Conservation (phyloP, 2,113 vertebrate genomes). For the Eubucco bourcierii region DNA sequence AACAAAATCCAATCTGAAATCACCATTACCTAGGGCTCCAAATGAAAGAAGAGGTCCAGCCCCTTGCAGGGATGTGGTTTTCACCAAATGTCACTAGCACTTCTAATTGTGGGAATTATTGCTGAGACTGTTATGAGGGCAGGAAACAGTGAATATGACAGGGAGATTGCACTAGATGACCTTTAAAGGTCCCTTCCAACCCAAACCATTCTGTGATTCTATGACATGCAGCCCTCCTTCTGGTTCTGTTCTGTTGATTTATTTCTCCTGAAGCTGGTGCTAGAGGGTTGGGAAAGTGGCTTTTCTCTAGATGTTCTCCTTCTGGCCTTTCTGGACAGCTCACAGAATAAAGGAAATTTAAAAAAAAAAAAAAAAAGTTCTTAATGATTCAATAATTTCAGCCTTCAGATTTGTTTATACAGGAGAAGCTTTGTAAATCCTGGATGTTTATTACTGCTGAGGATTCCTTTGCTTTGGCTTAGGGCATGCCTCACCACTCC, state of each 20-base stretch:
- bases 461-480: not conserved
- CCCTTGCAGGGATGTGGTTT: not conserved
- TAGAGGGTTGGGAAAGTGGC: not conserved
- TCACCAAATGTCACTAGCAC: not conserved
- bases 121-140: not conserved
- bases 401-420: slow-evolving; percentile 47
- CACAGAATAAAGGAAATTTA: not conserved
- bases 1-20: not conserved
- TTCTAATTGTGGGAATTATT: not conserved
- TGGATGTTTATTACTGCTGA: slow-evolving; percentile 23
- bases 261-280: not conserved
- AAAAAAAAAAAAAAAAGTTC: not conserved
- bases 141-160: not conserved
- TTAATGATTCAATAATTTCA: slow-evolving; percentile 48
- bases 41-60: not conserved
- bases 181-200: no score
- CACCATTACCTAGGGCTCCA: not conserved
- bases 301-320: not conserved
- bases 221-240: not conserved
- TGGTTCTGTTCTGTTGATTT: not conserved
- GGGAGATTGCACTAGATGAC: not conserved
- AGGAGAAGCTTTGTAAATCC: slow-evolving; percentile 22
- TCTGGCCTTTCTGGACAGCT: not conserved
- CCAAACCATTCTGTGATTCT: no score
- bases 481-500: not conserved